Conservation (phyloP, 2,797 vertebrate species). For the Acipenser transmontanus region DNA sequence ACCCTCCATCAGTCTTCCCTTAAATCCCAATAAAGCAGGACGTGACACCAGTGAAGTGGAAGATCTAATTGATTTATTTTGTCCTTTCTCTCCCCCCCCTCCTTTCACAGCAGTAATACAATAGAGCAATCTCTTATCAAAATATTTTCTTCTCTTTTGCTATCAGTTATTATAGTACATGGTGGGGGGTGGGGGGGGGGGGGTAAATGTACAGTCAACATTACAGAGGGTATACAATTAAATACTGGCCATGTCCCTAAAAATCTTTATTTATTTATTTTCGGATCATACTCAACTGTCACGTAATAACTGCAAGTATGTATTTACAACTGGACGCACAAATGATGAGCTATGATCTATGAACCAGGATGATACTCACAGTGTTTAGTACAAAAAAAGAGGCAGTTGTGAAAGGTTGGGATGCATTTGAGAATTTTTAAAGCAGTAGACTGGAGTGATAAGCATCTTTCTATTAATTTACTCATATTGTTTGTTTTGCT, state of each 20-base stretch:
- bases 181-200: slow-evolving; percentile 44
- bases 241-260: slow-evolving; percentile 65
- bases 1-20: slow-evolving; percentile 25
- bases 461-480: too few species aligned
- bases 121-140: slow-evolving; percentile 65
- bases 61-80: slow-evolving; percentile 39
- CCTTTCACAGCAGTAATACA: slow-evolving; percentile 60
- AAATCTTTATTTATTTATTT: slow-evolving; percentile 23
- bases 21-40: slow-evolving; percentile 28
- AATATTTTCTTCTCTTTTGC: slow-evolving; percentile 51
- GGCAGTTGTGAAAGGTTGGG: slow-evolving; percentile 10
- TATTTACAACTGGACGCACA: slow-evolving; percentile 44
- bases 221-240: slow-evolving; percentile 37
- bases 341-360: slow-evolving; percentile 28
- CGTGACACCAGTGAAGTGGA: slow-evolving; percentile 25
- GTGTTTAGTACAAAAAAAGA: slow-evolving; percentile 10
- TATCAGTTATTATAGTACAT: slow-evolving; percentile 55
- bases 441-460: background rate
- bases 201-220: slow-evolving; percentile 48
- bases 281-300: slow-evolving; percentile 37
- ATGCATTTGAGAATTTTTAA: background rate
- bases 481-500: background rate
- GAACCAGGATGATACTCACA: slow-evolving; percentile 17
- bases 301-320: slow-evolving; percentile 41
- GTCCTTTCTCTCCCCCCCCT: slow-evolving; percentile 22